Conservation (phyloP, 1,140 invertebrate species). For the Microplitis demolitor region DNA sequence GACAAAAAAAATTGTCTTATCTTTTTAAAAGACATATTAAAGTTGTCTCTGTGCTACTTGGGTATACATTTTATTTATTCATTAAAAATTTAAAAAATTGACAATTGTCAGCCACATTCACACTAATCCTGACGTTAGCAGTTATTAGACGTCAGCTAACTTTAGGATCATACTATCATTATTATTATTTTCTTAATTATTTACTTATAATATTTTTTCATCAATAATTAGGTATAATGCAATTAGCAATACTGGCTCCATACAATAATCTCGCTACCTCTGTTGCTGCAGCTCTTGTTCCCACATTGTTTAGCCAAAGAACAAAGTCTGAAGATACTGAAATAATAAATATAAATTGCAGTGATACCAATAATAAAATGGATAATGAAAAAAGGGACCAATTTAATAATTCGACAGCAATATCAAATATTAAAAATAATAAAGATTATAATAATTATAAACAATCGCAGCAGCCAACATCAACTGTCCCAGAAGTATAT, state of each 20-base stretch:
- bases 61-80: background rate
- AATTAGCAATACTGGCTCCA: conserved; percentile 65
- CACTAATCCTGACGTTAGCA: too few species aligned
- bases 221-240: conserved; percentile 61
- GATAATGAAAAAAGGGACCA: conserved; percentile 14
- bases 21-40: too few species aligned
- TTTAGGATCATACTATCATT: background rate
- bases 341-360: conserved; percentile 34
- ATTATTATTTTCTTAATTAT: background rate
- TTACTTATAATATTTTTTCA: background rate
- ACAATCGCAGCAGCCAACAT: conserved; percentile 22
- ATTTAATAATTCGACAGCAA: conserved; percentile 8
- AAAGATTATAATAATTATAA: background rate
- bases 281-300: conserved; percentile 64
- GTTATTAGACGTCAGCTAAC: too few species aligned
- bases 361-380: conserved; percentile 10
- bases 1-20: too few species aligned
- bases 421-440: background rate
- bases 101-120: too few species aligned
- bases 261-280: conserved; percentile 66
- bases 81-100: too few species aligned
- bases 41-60: too few species aligned
- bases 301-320: conserved; percentile 63
- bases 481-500: conserved; percentile 54
- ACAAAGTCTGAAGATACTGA: conserved; percentile 57